phyloP scores from a whole-genome alignment of 2,113 vertebrate genomes.

The Gopherus evgoodei region DNA sequence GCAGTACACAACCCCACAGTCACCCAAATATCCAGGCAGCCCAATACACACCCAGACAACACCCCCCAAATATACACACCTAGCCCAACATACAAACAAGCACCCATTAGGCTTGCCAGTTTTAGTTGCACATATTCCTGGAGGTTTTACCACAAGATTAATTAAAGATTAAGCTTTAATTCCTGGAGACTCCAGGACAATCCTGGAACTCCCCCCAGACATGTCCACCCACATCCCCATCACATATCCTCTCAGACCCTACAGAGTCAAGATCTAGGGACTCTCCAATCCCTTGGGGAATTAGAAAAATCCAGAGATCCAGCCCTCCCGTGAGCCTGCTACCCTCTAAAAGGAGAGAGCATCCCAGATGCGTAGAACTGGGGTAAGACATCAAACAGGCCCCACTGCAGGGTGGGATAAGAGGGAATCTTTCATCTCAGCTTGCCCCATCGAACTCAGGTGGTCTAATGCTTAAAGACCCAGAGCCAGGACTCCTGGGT shows the following conservation, averaged over 20 bases:
- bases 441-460: too few species aligned
- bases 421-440: background rate
- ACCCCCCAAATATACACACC: background rate
- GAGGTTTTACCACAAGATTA: too few species aligned
- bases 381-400: too few species aligned
- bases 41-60: background rate
- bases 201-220: background rate
- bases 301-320: background rate
- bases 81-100: background rate
- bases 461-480: background rate
- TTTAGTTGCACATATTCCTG: too few species aligned
- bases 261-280: background rate
- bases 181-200: too few species aligned
- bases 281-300: background rate
- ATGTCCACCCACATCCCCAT: background rate
- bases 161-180: too few species aligned
- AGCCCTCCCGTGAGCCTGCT: background rate
- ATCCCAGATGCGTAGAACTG: too few species aligned
- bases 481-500: background rate
- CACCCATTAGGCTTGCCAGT: background rate
- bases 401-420: background rate
- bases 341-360: too few species aligned
- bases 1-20: background rate
- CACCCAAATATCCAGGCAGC: background rate
- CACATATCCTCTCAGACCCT: background rate